A percentile compares a stretch with the other conserved stretches of the same genome.
Evolutionary conservation across 2,888 invertebrate genomes (phyloP).

Genomic region (Dryococelus australis): DNA sequence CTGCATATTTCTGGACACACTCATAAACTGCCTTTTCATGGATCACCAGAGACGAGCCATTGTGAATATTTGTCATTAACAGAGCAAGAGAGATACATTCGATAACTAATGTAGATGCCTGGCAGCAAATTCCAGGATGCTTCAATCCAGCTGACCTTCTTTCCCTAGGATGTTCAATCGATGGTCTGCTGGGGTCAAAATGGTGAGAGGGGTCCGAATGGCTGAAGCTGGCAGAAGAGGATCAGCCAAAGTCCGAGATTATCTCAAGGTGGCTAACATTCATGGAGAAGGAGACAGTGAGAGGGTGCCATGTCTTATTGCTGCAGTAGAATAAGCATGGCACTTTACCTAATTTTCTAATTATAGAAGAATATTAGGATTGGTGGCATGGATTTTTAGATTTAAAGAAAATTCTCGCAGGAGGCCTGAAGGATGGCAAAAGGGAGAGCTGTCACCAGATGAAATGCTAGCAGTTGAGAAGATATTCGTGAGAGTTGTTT

Average conservation of each 20-base stretch:
- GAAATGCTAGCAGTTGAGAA: no score
- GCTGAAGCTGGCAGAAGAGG: neutral
- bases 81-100: slow-evolving; percentile 43
- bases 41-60: slow-evolving; percentile 42
- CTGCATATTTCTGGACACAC: neutral
- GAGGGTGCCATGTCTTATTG: no score
- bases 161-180: slow-evolving; percentile 42
- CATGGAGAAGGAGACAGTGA: no score
- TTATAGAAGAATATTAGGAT: neutral
- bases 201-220: slow-evolving; percentile 47
- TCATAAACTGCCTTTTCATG: slow-evolving; percentile 43
- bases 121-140: slow-evolving; percentile 35
- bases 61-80: slow-evolving; percentile 46
- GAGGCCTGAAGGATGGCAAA: neutral
- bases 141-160: slow-evolving; percentile 37
- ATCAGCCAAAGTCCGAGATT: neutral
- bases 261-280: no score
- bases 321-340: neutral
- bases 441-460: neutral
- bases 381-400: slow-evolving; percentile 5
- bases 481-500: no score
- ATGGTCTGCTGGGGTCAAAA: slow-evolving; percentile 27
- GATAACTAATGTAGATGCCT: slow-evolving; percentile 22
- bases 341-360: neutral
- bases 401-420: neutral